phyloP scores from a whole-genome alignment of 2,797 vertebrate species.

The Myotis findleyi region DNA sequence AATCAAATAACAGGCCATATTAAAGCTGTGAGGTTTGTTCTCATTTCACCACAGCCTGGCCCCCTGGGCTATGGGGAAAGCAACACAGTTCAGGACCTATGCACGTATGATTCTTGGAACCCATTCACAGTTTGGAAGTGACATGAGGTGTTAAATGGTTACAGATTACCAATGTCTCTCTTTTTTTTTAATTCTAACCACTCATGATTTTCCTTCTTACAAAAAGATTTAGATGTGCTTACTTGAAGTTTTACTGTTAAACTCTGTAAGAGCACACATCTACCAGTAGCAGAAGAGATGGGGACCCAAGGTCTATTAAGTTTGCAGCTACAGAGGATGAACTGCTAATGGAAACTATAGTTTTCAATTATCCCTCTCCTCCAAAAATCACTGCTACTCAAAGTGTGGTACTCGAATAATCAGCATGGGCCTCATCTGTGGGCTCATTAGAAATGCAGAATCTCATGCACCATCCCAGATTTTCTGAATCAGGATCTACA shows the following conservation, averaged over 20 bases:
- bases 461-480: not conserved
- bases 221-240: not conserved
- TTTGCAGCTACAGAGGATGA: not conserved
- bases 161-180: not conserved
- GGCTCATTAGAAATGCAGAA: not conserved
- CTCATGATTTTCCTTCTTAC: not conserved
- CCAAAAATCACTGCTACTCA: not conserved
- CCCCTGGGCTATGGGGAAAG: not conserved
- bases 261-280: not conserved
- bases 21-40: not conserved
- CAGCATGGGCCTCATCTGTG: not conserved
- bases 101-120: not conserved
- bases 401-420: not conserved
- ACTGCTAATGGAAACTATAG: not conserved
- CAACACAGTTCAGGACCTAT: not conserved
- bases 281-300: not conserved
- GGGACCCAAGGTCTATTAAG: not conserved
- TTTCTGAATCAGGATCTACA: not conserved
- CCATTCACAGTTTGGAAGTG: not conserved
- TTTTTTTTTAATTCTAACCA: not conserved
- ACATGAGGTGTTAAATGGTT: not conserved
- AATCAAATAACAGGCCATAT: not conserved
- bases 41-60: not conserved
- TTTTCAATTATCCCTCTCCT: not conserved
- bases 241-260: not conserved